phyloP scores from a whole-genome alignment of 2,797 vertebrate species.

The Tokudaia muenninki region DNA sequence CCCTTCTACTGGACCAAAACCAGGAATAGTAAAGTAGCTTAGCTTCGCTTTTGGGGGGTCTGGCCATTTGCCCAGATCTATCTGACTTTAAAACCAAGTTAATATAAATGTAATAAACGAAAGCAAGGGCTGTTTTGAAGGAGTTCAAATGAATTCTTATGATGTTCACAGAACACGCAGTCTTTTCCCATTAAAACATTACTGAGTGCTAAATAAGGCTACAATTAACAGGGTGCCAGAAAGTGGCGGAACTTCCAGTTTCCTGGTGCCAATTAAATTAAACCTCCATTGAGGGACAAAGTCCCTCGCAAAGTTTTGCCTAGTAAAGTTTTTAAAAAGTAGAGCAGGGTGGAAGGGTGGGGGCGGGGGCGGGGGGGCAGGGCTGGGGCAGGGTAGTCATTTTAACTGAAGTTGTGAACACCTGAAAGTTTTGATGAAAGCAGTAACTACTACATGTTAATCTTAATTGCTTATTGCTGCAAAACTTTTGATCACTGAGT shows the following conservation, averaged over 20 bases:
- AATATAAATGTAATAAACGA: constrained; percentile 76
- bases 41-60: constrained; percentile 28
- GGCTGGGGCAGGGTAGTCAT: background rate
- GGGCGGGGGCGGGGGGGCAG: background rate
- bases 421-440: constrained; percentile 49
- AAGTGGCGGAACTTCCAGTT: constrained; percentile 82
- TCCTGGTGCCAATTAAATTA: constrained; percentile 81
- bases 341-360: background rate
- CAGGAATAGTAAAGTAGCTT: constrained; percentile 19
- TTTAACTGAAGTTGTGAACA: constrained; percentile 68
- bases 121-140: constrained; percentile 67
- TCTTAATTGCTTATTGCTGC: constrained; percentile 44
- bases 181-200: constrained; percentile 80
- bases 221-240: constrained; percentile 85
- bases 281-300: constrained; percentile 43
- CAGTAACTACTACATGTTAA: background rate
- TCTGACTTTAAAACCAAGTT: constrained; percentile 69
- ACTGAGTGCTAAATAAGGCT: constrained; percentile 72
- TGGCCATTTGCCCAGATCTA: constrained; percentile 67
- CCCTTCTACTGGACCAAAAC: background rate
- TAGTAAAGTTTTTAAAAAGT: background rate
- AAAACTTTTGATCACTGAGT: background rate
- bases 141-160: constrained; percentile 75
- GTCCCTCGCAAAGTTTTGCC: constrained; percentile 70
- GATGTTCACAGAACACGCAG: constrained; percentile 79